Evolutionary conservation across 2,797 vertebrate genomes (phyloP), one percentile per base, ranked within the genome.

Genomic region (Poeciliopsis gracilis): DNA sequence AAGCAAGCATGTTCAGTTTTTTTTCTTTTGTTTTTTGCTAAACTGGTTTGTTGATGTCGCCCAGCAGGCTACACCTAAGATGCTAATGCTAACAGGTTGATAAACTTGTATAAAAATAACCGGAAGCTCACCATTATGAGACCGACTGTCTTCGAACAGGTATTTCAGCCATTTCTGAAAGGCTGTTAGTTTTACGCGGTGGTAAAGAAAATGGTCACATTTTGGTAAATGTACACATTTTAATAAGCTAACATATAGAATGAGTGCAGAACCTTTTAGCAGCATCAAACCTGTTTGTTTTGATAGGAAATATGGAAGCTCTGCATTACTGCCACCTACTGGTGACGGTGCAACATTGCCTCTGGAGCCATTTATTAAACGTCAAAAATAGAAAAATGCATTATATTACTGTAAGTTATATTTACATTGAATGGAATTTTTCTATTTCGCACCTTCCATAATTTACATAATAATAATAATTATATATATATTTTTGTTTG

Each of bases 111-210:
- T n/a, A 41, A 73, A 78, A 47, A 76, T 15, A 36, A 45, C 41
- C 25, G 43, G 38, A 20, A 71, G 45, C 89, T 87, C 83, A 93
- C 91, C 92, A 75, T 92, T 66, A 87, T 25, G 72, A 43, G 28
- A n/a, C 55, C 47, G 16, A 75, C 59, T 63, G 78, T 79, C 51
- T 10, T 43, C 18, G 11, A 41, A 36, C 67, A 9, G 43, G 2
- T 3, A 57, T n/a, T 47, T 43, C 51, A 55, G 77, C 86, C 91
- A 92, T 91, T 4, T 63, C 47, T 20, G 0, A 5, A 0, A 23
- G 73, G 63, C 71, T 82, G 25, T 33, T 9, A 7, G 30, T 4
- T 67, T 8, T 36, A 12, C 20, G 15, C 10, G 23, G 1, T 3
- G 8, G 59, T 74, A 16, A 46, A 75, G 36, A 5, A n/a, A 25